Percentiles rank a stretch among this genome's conserved stretches.
Conservation (phyloP, 1,140 invertebrate genomes). For the Trichonephila inaurata region DNA sequence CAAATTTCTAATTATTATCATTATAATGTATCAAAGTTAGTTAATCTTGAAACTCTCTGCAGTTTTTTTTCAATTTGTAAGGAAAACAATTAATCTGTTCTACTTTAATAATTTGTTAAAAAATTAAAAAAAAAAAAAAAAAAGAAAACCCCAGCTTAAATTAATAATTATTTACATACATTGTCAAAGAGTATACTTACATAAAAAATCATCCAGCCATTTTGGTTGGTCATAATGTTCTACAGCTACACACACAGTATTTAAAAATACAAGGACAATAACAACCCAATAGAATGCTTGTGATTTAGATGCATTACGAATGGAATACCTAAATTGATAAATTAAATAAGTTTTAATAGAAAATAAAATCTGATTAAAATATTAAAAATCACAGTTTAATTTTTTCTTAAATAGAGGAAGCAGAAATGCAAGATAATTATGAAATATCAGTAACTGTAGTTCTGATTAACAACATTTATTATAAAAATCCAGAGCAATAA, state of each 20-base stretch:
- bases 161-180: background rate
- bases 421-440: background rate
- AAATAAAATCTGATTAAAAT: background rate
- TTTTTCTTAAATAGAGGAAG: too few relatives aligned
- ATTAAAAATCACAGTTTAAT: too few relatives aligned
- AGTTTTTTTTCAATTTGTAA: too few relatives aligned
- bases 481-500: too few relatives aligned
- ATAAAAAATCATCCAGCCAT: slow-evolving; percentile 98
- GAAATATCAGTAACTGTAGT: background rate
- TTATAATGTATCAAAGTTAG: too few relatives aligned
- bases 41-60: too few relatives aligned
- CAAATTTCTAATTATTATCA: too few relatives aligned
- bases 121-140: too few relatives aligned
- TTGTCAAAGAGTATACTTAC: slow-evolving; percentile 85
- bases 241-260: slow-evolving; percentile 98
- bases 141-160: background rate
- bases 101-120: background rate
- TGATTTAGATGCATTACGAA: slow-evolving; percentile 96
- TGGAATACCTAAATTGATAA: slow-evolving; percentile 87
- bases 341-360: slow-evolving; percentile 3
- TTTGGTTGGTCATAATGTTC: slow-evolving; percentile 98
- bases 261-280: slow-evolving; percentile 99
- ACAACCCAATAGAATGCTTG: slow-evolving; percentile 99
- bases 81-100: background rate
- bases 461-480: background rate